Evolutionary conservation across 2,113 vertebrate species (phyloP).

Genomic region (Oceanodroma tethys): DNA sequence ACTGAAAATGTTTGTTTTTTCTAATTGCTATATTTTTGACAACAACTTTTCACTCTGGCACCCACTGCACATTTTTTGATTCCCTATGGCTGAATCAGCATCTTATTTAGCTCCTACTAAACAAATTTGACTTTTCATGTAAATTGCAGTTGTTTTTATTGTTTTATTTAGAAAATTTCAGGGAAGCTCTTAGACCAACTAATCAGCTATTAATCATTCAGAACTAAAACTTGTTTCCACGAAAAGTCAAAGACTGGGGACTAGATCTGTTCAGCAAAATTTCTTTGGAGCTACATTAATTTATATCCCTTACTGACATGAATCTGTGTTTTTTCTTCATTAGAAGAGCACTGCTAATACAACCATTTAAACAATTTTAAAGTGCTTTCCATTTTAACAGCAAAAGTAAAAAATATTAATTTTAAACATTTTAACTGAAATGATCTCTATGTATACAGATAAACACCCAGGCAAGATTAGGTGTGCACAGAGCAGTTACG

Average conservation of each 20-base stretch:
- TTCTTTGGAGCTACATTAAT: not conserved
- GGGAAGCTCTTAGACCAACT: not conserved
- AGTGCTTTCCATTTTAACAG: not conserved
- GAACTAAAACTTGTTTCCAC: not conserved
- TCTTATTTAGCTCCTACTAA: not conserved
- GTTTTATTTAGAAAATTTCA: not conserved
- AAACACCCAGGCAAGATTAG: not conserved
- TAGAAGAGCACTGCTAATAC: not conserved
- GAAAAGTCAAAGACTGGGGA: not conserved
- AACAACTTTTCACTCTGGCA: not conserved
- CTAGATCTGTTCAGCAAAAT: not conserved
- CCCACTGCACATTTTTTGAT: not conserved
- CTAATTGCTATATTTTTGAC: not conserved
- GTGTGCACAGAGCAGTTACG: not conserved
- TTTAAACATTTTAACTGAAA: not conserved
- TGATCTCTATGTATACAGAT: rapidly evolving
- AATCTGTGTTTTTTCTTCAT: not conserved
- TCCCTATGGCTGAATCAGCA: not conserved
- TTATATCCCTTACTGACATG: not conserved
- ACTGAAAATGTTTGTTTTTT: not conserved
- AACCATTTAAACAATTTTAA: not conserved
- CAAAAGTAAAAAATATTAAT: not conserved
- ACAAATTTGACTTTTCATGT: not conserved
- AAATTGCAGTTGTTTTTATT: not conserved
- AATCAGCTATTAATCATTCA: not conserved